A percentile compares a stretch with the other conserved stretches of the same genome.
Evolutionary conservation across 2,113 vertebrate species (phyloP).

Genomic region (Myodes glareolus): DNA sequence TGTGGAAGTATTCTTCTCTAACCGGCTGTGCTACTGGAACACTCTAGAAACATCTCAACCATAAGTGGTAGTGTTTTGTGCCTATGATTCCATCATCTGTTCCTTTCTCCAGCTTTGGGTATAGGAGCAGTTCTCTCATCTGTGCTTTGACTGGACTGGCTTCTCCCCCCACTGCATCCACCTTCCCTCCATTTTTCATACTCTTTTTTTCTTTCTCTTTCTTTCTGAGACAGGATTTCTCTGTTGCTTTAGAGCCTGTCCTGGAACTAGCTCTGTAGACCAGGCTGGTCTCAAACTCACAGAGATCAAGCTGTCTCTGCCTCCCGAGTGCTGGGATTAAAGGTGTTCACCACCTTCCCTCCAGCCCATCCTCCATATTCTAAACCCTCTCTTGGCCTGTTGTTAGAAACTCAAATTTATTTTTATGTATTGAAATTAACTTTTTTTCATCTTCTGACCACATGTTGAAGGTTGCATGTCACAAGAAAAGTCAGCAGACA

Average conservation of each 20-base stretch:
- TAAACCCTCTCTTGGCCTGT: background rate
- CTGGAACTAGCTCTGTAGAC: no score
- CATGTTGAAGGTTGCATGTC: background rate
- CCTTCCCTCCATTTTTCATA: background rate
- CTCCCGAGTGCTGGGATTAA: no score
- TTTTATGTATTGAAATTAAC: background rate
- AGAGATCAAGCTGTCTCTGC: no score
- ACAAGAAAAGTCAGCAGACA: background rate
- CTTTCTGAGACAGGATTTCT: no score
- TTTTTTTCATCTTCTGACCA: background rate
- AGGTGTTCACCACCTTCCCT: no score
- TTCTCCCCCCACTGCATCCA: fast-evolving
- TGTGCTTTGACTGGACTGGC: background rate
- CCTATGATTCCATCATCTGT: background rate
- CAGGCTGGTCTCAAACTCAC: no score
- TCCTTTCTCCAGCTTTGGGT: background rate
- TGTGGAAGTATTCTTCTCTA: background rate
- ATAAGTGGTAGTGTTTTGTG: background rate
- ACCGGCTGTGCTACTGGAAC: background rate
- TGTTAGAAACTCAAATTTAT: background rate
- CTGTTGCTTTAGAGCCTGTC: no score
- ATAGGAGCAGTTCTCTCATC: background rate
- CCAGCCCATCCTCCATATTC: background rate
- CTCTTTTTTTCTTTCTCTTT: fast-evolving
- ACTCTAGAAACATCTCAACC: background rate